Base-by-base conservation (phyloP, 1,140 invertebrate genomes). In the Tetragonula clypearis region DNA sequence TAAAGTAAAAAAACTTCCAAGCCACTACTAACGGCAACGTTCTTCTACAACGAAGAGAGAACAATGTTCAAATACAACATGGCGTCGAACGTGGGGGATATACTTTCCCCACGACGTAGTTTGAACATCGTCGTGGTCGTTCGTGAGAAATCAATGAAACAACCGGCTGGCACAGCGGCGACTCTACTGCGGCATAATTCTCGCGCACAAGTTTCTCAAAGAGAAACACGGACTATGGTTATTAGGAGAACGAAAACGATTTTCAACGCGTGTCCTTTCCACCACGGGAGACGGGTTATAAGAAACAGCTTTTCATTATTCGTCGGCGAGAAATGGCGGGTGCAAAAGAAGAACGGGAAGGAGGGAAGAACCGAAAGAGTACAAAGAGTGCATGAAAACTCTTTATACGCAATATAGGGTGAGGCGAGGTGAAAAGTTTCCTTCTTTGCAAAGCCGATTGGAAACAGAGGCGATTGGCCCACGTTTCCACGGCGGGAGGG, bases 401-500 rank as follows among this genome's bases (percentile, higher is more conserved):
- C 4, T 4, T 41, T 12, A 23, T 23, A 41, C 11, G 1, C 11
- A 23, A 30, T 30, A 30, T 1, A 30, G 30, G 5, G 0, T 3
- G 15, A 30, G 11, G 15, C 9, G 11, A 5, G 12, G 58, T 30
- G 30, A 1, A 85, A 65, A 66, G 73, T 65, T 66, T 76, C 26
- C 11, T 1, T 30, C 4, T 23, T 21, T 66, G 65, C 74, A 77
- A 30, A 49, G 41, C 41, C 76, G 17, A 58, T 26, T 56, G 30
- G 35, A 72, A 71, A 86, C 66, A 26, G 19, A 35, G 49, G 84
- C 79, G 66, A 55, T 84, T 49, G 79, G 65, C 55, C 78, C 82
- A 79, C 78, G 78, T 79, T 79, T 79, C 14, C 14, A 14, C 65
- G 0, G 21, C 35, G 12, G 65, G 6, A 30, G 21, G 58, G 19